Base-by-base conservation (phyloP, 2,797 vertebrate genomes). In the Notolabrus celidotus region DNA sequence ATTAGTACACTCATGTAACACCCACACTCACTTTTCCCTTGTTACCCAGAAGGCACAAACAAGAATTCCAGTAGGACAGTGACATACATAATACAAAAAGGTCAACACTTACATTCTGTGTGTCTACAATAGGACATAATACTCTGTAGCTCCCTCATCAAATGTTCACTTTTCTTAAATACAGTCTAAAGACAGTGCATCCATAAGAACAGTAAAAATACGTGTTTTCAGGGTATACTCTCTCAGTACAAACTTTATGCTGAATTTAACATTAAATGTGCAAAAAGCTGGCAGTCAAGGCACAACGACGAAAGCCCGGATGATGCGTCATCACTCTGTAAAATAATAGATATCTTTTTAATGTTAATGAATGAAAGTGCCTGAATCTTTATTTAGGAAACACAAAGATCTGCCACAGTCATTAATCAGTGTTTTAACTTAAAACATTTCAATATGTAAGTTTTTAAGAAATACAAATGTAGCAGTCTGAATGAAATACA, bases 11-110 rank as follows among this genome's bases (percentile, higher is more conserved):
- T 62, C 34, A 27, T n/a, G 16, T 51, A 41, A 67, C 16, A 61
- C 4, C 25, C 4, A 42, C 20, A 60, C 3, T 51, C 4, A 14
- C 12, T 25, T 79, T 34, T 49, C n/a, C 53, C 49, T 58, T 12
- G 14, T 47, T 10, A 66, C 38, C 53, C 17, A 38, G 54, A 67
- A 55, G 58, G 29, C 53, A 65, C 27, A 57, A 33, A 63, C 41
- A 59, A 12, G 8, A 51, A 53, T 55, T 56, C 14, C 54, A 65
- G 41, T 42, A 31, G 20, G 34, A 59, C 33, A 66, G 23, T 25
- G 33, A 45, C 38, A 53, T 38, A 15, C 42, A 54, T 29, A 43
- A 62, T 17, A 54, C 29, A 53, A 49, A 58, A 53, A 29, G 42
- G 47, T 34, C 14, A 3, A 53, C 23, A 43, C 16, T 31, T 42